These are phyloP conservation scores for Cistogaster globosa DNA, from an alignment of 2,888 invertebrate species.

Conservation along the genomic window DNA sequence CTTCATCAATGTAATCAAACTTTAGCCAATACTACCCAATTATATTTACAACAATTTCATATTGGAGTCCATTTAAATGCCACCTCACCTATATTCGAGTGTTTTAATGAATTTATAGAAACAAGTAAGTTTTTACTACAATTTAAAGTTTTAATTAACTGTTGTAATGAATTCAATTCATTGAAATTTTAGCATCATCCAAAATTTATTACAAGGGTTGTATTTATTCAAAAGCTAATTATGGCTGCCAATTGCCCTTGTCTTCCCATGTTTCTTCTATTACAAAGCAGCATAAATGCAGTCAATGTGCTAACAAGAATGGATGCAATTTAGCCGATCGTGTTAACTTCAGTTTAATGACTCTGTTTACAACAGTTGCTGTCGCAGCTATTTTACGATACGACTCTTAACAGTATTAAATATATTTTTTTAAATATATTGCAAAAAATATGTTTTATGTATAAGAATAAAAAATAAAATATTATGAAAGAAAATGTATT, in stretches of 20 bases:
- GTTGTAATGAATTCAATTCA: background rate
- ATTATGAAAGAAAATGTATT: too few species aligned
- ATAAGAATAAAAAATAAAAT: too few species aligned
- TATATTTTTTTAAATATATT: background rate
- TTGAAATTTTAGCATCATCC: slow-evolving; percentile 43
- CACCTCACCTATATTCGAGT: slow-evolving; percentile 47
- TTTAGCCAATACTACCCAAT: slow-evolving; percentile 66
- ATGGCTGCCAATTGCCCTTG: slow-evolving; percentile 56
- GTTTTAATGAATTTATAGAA: slow-evolving; percentile 69
- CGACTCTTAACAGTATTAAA: background rate
- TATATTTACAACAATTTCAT: slow-evolving; percentile 70
- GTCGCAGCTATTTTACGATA: slow-evolving; percentile 4
- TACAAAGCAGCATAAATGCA: slow-evolving; percentile 26
- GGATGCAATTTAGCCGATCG: slow-evolving; percentile 74
- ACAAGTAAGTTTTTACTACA: slow-evolving; percentile 64
- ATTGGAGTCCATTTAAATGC: slow-evolving; percentile 61
- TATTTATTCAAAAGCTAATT: slow-evolving; percentile 49
- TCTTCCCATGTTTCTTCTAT: slow-evolving; percentile 1
- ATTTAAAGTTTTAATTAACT: background rate
- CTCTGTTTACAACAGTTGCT: slow-evolving; percentile 25
- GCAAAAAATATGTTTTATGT: too few species aligned
- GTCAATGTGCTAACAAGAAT: slow-evolving; percentile 67
- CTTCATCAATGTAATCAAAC: slow-evolving; percentile 72
- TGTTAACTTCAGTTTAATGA: slow-evolving; percentile 19
- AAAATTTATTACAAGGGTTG: slow-evolving; percentile 70